phyloP scores from a whole-genome alignment of 2,888 invertebrate genomes.

The Pyrochroa serraticornis region DNA sequence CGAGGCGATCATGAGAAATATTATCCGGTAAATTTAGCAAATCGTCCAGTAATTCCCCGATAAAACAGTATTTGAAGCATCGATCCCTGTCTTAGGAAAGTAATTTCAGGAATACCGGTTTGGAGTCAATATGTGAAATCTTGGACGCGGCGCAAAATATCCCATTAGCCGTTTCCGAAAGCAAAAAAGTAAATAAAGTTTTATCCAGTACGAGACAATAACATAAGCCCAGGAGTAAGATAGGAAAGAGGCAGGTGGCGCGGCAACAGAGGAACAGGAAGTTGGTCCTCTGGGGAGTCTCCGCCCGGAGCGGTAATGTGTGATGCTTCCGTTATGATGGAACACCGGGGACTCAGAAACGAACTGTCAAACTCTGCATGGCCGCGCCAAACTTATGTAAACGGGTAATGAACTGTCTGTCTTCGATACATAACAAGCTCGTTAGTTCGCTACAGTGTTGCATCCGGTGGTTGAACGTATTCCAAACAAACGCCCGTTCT shows the following conservation, averaged over 20 bases:
- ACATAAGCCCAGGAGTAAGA: background rate
- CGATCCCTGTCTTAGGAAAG: too few species aligned
- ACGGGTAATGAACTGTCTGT: slow-evolving; percentile 28
- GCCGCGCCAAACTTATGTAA: slow-evolving; percentile 21
- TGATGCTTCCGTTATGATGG: slow-evolving; percentile 36
- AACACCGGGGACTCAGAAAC: slow-evolving; percentile 30
- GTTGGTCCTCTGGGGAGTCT: slow-evolving; percentile 31
- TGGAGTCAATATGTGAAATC: too few species aligned
- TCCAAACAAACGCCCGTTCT: slow-evolving; percentile 14
- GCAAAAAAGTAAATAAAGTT: too few species aligned
- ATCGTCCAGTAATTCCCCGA: too few species aligned
- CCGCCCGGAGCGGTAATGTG: slow-evolving; percentile 34
- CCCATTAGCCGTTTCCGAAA: too few species aligned
- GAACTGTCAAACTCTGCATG: slow-evolving; percentile 31
- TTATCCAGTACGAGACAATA: too few species aligned
- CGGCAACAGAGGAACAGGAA: slow-evolving; percentile 31
- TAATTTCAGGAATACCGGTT: too few species aligned
- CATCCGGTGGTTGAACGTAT: slow-evolving; percentile 23
- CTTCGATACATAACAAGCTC: slow-evolving; percentile 23
- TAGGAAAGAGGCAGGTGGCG: slow-evolving; percentile 31
- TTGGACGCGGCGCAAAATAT: too few species aligned
- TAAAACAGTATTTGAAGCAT: too few species aligned
- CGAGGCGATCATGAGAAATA: too few species aligned
- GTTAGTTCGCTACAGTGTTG: slow-evolving; percentile 24
- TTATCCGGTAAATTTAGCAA: too few species aligned